Percentiles rank a stretch among this genome's conserved stretches.
Evolutionary conservation across 2,888 invertebrate genomes (phyloP).

Genomic region (Heterodera filipjevi): DNA sequence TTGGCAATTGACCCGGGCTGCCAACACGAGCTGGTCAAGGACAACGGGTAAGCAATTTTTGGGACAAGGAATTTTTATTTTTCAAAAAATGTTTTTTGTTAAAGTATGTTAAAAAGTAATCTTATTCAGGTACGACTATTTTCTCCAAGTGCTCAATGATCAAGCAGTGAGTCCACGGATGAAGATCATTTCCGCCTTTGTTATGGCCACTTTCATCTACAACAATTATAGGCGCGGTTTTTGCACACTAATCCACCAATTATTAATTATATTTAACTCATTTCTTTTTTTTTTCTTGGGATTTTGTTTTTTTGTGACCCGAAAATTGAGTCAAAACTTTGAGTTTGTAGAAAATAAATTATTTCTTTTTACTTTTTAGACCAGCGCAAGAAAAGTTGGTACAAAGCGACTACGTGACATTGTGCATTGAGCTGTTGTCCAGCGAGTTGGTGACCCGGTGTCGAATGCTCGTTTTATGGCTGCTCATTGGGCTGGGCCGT

Average conservation of each 20-base stretch:
- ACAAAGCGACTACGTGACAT: constrained; percentile 78
- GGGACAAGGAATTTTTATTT: too few species aligned
- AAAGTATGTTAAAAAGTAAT: too few species aligned
- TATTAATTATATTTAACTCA: too few species aligned
- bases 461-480: constrained; percentile 75
- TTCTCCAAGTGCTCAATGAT: constrained; percentile 87
- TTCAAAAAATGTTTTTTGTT: constrained; percentile 15
- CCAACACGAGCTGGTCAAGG: constrained; percentile 78
- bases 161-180: constrained; percentile 80
- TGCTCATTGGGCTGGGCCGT: constrained; percentile 86
- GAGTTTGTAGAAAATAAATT: too few species aligned
- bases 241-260: too few species aligned
- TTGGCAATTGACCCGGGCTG: constrained; percentile 92
- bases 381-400: constrained; percentile 75
- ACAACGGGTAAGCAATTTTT: constrained; percentile 44
- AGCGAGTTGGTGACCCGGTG: constrained; percentile 69
- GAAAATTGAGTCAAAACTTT: too few species aligned
- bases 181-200: constrained; percentile 90
- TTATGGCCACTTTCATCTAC: constrained; percentile 88
- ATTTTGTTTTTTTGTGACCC: too few species aligned
- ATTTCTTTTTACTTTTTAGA: constrained; percentile 42
- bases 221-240: constrained; percentile 70
- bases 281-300: too few species aligned
- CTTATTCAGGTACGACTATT: constrained; percentile 67
- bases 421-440: constrained; percentile 85